Percentiles rank a stretch among this genome's conserved stretches.
Conservation (phyloP, 2,113 vertebrate genomes). For the Empidonax traillii region DNA sequence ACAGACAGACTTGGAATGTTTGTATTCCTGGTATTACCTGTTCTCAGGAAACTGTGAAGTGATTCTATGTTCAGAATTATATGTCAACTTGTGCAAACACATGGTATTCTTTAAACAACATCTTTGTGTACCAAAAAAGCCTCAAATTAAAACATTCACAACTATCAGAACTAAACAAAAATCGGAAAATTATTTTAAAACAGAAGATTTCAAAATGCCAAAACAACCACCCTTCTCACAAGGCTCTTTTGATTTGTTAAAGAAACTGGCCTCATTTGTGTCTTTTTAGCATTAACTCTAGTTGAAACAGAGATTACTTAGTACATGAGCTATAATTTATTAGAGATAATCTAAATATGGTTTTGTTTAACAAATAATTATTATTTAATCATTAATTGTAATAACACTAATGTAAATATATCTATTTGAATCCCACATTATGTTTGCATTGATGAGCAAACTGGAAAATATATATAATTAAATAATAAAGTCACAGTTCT, state of each 20-base stretch:
- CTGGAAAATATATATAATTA: neutral
- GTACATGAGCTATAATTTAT: neutral
- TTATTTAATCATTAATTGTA: neutral
- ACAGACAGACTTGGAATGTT: neutral
- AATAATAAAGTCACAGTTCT: neutral
- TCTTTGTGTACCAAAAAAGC: neutral
- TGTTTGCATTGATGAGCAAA: neutral
- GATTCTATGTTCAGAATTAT: neutral
- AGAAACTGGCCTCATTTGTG: neutral
- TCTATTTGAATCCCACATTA: neutral
- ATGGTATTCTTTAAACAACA: neutral
- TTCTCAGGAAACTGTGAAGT: neutral
- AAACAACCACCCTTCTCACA: neutral
- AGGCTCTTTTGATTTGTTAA: neutral
- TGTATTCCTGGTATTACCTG: neutral
- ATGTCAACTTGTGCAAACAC: neutral
- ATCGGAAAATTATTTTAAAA: neutral
- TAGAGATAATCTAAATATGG: neutral
- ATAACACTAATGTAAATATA: neutral
- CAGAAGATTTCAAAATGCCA: neutral
- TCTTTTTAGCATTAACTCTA: neutral
- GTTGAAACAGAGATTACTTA: neutral
- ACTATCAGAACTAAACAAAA: neutral
- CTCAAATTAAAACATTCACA: neutral
- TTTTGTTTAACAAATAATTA: neutral